phyloP scores from a whole-genome alignment of 1,140 invertebrate species.

The Phymorhynchus buccinoides region DNA sequence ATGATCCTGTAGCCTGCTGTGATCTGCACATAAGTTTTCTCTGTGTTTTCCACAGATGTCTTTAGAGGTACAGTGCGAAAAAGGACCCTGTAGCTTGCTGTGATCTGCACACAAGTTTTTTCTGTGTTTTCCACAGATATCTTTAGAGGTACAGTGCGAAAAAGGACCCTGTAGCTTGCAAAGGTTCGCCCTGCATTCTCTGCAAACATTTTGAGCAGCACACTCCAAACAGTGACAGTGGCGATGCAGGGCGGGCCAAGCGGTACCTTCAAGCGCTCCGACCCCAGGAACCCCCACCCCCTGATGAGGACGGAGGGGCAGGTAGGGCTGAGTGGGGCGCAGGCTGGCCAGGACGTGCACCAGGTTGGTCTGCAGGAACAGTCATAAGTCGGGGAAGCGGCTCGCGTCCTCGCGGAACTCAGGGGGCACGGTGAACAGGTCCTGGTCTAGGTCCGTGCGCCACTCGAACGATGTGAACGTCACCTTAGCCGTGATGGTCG shows the following conservation, averaged over 20 bases:
- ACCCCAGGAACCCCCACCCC: too few relatives aligned
- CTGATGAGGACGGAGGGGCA: constrained; percentile 11
- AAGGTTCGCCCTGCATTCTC: neutral
- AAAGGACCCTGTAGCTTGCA: neutral
- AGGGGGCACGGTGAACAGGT: constrained; percentile 88
- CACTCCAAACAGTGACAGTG: neutral
- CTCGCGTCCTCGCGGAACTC: constrained; percentile 90
- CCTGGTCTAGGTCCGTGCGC: constrained; percentile 84
- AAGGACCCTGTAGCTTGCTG: neutral
- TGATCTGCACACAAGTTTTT: too few relatives aligned
- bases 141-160: too few relatives aligned
- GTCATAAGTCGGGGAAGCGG: constrained; percentile 81
- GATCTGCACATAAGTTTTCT: too few relatives aligned
- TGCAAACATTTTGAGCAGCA: neutral
- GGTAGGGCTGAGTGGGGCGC: constrained; percentile 28
- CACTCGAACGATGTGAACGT: constrained; percentile 97
- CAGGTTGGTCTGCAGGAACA: constrained; percentile 46
- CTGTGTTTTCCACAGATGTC: too few relatives aligned
- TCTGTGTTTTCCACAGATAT: too few relatives aligned
- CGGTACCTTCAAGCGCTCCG: neutral
- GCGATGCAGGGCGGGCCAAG: too few relatives aligned
- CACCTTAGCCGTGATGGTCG: constrained; percentile 97
- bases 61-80: too few relatives aligned
- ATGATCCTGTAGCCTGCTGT: neutral
- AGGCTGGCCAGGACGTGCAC: constrained; percentile 59